Evolutionary conservation across 2,113 vertebrate genomes (phyloP), one percentile per base, ranked within the genome.

Genomic region (Podilymbus podiceps): DNA sequence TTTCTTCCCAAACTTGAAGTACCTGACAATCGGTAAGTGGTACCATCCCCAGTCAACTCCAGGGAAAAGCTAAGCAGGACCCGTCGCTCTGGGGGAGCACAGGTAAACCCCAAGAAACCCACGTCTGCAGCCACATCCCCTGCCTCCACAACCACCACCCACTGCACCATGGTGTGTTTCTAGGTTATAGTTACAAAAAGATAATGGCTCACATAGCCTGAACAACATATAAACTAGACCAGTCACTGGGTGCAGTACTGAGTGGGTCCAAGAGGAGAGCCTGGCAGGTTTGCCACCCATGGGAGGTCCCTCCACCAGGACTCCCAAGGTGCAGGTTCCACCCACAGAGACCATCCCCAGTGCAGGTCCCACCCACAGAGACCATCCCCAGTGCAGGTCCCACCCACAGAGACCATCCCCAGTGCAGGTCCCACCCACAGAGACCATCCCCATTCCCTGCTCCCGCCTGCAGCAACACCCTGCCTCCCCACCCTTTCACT

Each of bases 131-230:
- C 22, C 62, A 56, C 52, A 19, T 6, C 5, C 38, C 20, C 38
- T n/a, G 8, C 11, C 60, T 38, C 24, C 1, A 3, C 27, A 16
- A 4, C 15, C 2, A 0, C 8, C 63, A 11, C 0, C 1, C 2
- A 8, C 46, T 21, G 67, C 22, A 6, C 58, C 44, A 4, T 0
- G 1, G 22, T 13, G 8, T 6, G 15, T 14, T 64, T 12, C 28
- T 1, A 62, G 46, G 7, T 19, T 5, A 23, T 2, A 28, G n/a
- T 18, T 6, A n/a, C 30, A 40, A 44, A 81, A 64, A 60, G 28
- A 5, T 24, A 90, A 19, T 58, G 23, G 60, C 44, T 74, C 24
- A 5, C 0, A 0, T 0, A 31, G 15, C 64, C 33, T 2, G 0
- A 66, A 53, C 49, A 20, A 3, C 1, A 46, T 7, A 3, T 1